Percentiles rank a stretch among this genome's conserved stretches.
phyloP scores from a whole-genome alignment of 2,113 vertebrate species.

The Anarrhichthys ocellatus region DNA sequence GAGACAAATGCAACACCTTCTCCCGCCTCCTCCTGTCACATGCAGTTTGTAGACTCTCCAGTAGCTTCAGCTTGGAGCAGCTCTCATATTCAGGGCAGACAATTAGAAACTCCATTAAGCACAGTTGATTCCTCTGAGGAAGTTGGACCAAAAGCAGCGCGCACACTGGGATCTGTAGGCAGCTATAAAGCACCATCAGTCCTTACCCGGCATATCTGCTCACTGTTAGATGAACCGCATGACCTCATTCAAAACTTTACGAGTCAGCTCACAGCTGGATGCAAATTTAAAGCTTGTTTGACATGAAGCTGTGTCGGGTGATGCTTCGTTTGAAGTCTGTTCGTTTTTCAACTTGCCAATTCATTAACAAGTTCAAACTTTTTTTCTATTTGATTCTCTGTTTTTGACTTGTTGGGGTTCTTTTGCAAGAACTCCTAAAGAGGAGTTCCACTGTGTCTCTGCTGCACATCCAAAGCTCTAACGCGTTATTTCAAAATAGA shows the following conservation, averaged over 20 bases:
- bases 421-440: not conserved
- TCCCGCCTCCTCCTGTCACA: conserved; percentile 11
- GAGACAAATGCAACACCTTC: conserved; percentile 40
- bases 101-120: conserved; percentile 82
- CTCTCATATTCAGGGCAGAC: conserved; percentile 78
- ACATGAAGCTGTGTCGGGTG: not conserved
- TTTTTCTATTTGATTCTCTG: not conserved
- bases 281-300: conserved; percentile 8
- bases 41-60: conserved; percentile 25
- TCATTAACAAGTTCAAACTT: not conserved
- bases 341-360: not conserved
- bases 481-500: conserved; percentile 1
- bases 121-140: conserved; percentile 78
- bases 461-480: not conserved
- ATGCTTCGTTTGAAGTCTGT: conserved; percentile 16
- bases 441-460: not conserved
- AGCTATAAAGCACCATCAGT: conserved; percentile 48
- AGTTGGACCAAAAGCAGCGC: conserved; percentile 78
- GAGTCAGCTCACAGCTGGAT: conserved; percentile 57
- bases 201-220: conserved; percentile 57
- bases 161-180: conserved; percentile 67
- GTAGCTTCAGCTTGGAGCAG: conserved; percentile 31
- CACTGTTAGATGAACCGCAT: conserved; percentile 55
- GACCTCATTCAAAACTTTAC: conserved; percentile 65
- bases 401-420: not conserved